Evolutionary conservation across 1,140 invertebrate species (phyloP), one percentile per base, ranked within the genome.

Genomic region (Drosophila busckii): DNA sequence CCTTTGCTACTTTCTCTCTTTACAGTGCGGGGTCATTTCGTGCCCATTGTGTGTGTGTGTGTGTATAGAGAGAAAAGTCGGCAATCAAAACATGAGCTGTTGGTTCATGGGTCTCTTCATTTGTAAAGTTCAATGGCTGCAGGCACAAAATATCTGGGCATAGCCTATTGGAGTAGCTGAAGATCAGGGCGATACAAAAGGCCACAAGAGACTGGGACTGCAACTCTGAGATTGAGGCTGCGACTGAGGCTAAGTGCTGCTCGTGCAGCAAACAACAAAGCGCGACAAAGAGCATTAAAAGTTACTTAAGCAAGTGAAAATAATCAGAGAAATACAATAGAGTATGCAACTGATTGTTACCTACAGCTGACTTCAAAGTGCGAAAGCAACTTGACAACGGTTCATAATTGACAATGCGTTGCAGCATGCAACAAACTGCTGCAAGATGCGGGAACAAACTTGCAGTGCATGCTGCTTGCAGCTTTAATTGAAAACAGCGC

Each of bases 241-340:
- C n/a, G n/a, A n/a, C n/a, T n/a, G n/a, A n/a, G n/a, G n/a, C n/a
- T n/a, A n/a, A n/a, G n/a, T n/a, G n/a, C n/a, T n/a, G n/a, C n/a
- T n/a, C n/a, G n/a, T n/a, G 15, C 44, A 40, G 48, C 45, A 37
- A 40, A 52, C 44, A 41, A 37, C 25, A 50, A 31, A 34, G 40
- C 35, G 40, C 40, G 58, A 66, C 60, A 62, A 62, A 62, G 45
- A 50, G 52, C 65, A 69, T 69, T 69, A 69, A 68, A 68, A 65
- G 44, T 69, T 65, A 69, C 65, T 69, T 69, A 70, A 82, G 70
- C 76, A 70, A 70, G 60, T 82, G 75, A 55, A 70, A 68, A 82
- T 80, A 82, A 82, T 82, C 65, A 7, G 31, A 48, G 20, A 48
- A 23, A 32, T 9, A 83, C 70, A 82, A 83, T 83, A 70, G 75